These are phyloP conservation scores for Remorina albescens DNA, from an alignment of 2,797 vertebrate species.

Conservation along the genomic window DNA sequence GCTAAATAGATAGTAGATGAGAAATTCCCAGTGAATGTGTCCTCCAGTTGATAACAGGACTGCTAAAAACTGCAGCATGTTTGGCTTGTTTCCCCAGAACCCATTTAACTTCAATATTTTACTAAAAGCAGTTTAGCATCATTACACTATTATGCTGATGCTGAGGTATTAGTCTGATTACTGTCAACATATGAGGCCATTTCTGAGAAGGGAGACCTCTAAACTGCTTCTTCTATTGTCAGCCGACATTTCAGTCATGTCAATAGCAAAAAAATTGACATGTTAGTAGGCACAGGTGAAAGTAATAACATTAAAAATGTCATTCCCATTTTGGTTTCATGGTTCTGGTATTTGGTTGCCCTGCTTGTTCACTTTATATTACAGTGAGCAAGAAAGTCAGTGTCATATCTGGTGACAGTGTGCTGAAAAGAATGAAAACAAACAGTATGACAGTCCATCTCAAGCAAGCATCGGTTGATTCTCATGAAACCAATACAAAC, in stretches of 20 bases:
- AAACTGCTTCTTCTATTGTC: not conserved
- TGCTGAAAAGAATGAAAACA: too few relatives aligned
- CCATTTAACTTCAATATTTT: not conserved
- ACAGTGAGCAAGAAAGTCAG: not conserved
- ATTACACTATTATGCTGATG: not conserved
- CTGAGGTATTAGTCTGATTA: not conserved
- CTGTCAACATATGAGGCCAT: not conserved
- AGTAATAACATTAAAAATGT: not conserved
- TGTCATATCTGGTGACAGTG: too few relatives aligned
- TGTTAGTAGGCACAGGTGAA: not conserved
- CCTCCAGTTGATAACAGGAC: conserved; percentile 17
- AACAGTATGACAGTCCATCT: too few relatives aligned
- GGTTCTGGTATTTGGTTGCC: not conserved
- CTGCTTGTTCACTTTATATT: too few relatives aligned
- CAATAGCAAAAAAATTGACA: not conserved
- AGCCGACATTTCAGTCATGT: not conserved
- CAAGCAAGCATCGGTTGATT: too few relatives aligned
- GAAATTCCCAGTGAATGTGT: conserved; percentile 2
- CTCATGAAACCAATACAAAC: not conserved
- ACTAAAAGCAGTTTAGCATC: not conserved
- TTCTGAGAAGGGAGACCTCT: not conserved
- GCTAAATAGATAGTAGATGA: conserved; percentile 30
- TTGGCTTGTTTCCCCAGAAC: conserved; percentile 9
- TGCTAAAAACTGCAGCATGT: conserved; percentile 12
- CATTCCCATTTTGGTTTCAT: not conserved